Base-by-base conservation (phyloP, 2,797 vertebrate genomes). In the Carapus acus region DNA sequence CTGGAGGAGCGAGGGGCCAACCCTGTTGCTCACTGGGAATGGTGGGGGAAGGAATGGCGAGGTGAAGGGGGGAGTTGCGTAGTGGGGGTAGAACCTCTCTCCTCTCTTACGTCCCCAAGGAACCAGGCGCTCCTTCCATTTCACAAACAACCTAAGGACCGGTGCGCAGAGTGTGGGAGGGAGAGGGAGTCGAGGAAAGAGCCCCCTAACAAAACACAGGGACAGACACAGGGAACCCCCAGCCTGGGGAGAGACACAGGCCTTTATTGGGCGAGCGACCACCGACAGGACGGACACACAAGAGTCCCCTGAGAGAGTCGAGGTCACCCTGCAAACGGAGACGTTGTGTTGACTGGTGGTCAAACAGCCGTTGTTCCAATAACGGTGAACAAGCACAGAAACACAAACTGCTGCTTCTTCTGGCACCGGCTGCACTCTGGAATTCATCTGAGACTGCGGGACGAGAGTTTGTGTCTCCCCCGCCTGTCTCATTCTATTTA, bases 121-220 rank as follows among this genome's bases (percentile, higher is more conserved):
- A 82, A 60, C 66, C 72, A 44, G 7, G 50, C 21, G 53, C 75
- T 78, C 82, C 82, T 88, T 81, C 71, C 73, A 79, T 88, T 88
- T 86, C 85, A 86, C 83, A 86, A 87, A 88, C 86, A 88, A 83
- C 67, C 74, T 71, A 78, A 85, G 83, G 77, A 81, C 74, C 61
- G 63, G 67, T 54, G 62, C 18, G 62, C 74, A 77, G 79, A 80
- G 84, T 73, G 79, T 51, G 62, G 82, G 80, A 82, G 85, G 82
- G 64, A 59, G 54, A 67, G 74, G n/a, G 62, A 74, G 77, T 74
- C 54, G 16, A 23, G 46, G 53, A 56, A 54, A 62, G 54, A 34
- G 52, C 39, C 49, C 24, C 43, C 58, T 76, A 72, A 65, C 78
- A 69, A 76, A 85, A 83, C 68, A 82, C 67, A 84, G 74, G 62